A percentile compares a stretch with the other conserved stretches of the same genome.
Evolutionary conservation across 2,113 vertebrate species (phyloP).

Genomic region (Chaetura pelagica): DNA sequence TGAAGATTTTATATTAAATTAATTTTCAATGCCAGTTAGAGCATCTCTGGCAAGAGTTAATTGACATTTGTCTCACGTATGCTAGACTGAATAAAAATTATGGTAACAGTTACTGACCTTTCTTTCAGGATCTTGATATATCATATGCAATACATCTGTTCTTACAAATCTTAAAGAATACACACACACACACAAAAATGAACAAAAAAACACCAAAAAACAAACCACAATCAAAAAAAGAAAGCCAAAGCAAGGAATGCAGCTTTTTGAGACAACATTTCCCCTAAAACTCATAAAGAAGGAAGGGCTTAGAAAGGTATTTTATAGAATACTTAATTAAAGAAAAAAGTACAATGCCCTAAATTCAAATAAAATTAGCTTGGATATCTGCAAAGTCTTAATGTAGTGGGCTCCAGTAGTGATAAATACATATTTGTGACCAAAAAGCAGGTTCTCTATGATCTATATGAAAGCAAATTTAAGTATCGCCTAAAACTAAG

Average conservation of each 20-base stretch:
- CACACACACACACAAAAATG: neutral
- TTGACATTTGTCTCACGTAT: neutral
- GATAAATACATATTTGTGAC: neutral
- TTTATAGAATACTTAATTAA: neutral
- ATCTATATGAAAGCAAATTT: neutral
- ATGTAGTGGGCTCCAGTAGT: neutral
- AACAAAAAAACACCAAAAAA: neutral
- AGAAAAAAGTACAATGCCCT: neutral
- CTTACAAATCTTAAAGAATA: neutral
- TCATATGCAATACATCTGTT: neutral
- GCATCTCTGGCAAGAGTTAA: neutral
- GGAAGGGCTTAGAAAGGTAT: neutral
- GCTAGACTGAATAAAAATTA: neutral
- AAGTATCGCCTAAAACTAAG: neutral
- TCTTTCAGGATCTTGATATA: neutral
- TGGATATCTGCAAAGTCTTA: neutral
- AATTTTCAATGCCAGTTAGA: neutral
- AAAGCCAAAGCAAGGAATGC: rapidly evolving
- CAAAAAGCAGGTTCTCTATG: neutral
- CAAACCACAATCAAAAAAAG: too few relatives aligned
- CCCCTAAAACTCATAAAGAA: neutral
- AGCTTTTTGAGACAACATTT: neutral
- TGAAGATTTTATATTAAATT: neutral
- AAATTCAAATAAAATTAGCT: neutral
- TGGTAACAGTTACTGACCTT: neutral